These are phyloP conservation scores for Nephrotoma flavescens DNA, from an alignment of 2,888 invertebrate genomes.

Conservation along the genomic window DNA sequence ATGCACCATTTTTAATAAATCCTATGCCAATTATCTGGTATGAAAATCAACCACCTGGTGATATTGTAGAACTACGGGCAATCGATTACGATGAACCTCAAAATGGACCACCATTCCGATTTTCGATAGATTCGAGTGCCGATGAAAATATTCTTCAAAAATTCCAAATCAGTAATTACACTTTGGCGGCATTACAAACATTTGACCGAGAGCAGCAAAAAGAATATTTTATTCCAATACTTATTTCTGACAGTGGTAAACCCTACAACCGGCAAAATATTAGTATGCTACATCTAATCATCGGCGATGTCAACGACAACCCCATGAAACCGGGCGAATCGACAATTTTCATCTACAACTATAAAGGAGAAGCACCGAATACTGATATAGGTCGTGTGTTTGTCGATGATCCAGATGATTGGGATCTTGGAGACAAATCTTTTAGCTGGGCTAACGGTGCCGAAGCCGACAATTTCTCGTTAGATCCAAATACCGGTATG, in stretches of 20 bases:
- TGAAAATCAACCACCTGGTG: conserved; percentile 59
- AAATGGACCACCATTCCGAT: conserved; percentile 77
- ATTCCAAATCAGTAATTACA: conserved; percentile 53
- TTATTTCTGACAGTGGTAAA: conserved; percentile 73
- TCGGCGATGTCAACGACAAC: conserved; percentile 92
- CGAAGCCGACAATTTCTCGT: conserved; percentile 48
- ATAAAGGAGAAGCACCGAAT: conserved; percentile 67
- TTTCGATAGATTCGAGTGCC: conserved; percentile 38
- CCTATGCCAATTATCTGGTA: conserved; percentile 70
- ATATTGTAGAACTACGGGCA: conserved; percentile 54
- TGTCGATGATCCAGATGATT: conserved; percentile 90
- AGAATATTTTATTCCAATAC: conserved; percentile 75
- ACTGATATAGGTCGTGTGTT: conserved; percentile 74
- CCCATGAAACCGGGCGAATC: conserved; percentile 76
- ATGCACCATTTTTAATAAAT: conserved; percentile 74
- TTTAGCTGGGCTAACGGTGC: conserved; percentile 51
- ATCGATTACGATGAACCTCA: conserved; percentile 66
- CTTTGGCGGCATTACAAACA: conserved; percentile 51
- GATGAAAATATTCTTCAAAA: conserved; percentile 51
- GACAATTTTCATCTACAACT: conserved; percentile 88
- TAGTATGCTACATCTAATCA: conserved; percentile 73
- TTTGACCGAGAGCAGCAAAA: conserved; percentile 85
- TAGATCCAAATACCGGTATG: conserved; percentile 67
- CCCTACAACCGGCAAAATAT: conserved; percentile 62
- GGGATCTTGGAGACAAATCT: conserved; percentile 86